These are phyloP conservation scores for Drosophila pullipes DNA, from an alignment of 2,888 invertebrate species.

Conservation along the genomic window DNA sequence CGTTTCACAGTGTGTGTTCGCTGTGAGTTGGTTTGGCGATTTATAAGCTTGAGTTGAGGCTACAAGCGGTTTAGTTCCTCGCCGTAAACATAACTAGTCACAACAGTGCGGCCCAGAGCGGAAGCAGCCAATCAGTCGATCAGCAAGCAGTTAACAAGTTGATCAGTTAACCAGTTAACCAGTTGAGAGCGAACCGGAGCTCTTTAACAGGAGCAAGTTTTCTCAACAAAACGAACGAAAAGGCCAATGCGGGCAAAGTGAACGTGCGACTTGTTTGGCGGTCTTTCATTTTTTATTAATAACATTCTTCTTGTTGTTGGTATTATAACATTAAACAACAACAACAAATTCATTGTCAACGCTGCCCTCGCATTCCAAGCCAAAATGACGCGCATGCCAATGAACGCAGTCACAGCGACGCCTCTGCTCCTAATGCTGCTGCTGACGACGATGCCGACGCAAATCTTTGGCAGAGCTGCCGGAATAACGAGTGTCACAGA, in stretches of 20 bases:
- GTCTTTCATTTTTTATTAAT: slow-evolving; percentile 36
- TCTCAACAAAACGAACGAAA: slow-evolving; percentile 23
- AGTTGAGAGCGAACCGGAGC: slow-evolving; percentile 25
- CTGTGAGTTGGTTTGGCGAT: slow-evolving; percentile 29
- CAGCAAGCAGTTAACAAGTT: slow-evolving; percentile 37
- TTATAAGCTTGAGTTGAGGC: slow-evolving; percentile 77
- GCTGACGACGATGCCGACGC: slow-evolving; percentile 7
- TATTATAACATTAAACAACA: slow-evolving; percentile 15
- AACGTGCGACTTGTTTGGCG: slow-evolving; percentile 65
- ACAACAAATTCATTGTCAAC: slow-evolving; percentile 64
- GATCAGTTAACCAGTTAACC: slow-evolving; percentile 43
- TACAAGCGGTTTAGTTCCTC: slow-evolving; percentile 83
- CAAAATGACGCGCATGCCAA: slow-evolving; percentile 64
- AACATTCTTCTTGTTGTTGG: slow-evolving; percentile 28
- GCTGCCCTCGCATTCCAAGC: slow-evolving; percentile 55
- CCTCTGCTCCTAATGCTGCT: slow-evolving; percentile 24
- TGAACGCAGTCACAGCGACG: slow-evolving; percentile 39
- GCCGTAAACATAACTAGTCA: slow-evolving; percentile 84
- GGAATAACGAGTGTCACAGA: neutral
- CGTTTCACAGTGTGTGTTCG: slow-evolving; percentile 42
- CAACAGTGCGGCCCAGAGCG: slow-evolving; percentile 61
- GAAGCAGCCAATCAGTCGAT: slow-evolving; percentile 44
- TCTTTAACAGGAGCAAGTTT: slow-evolving; percentile 63
- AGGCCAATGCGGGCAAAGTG: slow-evolving; percentile 69
- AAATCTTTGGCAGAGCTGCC: slow-evolving; percentile 3